Evolutionary conservation across 2,888 invertebrate genomes (phyloP), one percentile per base, ranked within the genome.

Genomic region (Drosophila mimetica): DNA sequence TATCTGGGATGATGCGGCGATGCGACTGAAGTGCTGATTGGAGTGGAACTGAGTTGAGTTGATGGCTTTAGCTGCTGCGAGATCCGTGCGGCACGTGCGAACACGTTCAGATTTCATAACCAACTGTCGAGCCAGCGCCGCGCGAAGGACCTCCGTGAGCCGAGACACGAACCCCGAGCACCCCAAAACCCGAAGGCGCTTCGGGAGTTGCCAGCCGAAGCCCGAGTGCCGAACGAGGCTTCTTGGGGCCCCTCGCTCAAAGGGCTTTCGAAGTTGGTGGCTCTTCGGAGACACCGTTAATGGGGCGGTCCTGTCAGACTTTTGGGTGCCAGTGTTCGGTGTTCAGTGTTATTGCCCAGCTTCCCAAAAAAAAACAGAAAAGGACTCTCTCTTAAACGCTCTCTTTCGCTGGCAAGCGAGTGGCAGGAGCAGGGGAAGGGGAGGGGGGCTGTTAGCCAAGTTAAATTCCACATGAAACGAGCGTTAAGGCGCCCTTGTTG

Each of bases 31-130:
- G 50, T 37, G 44, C 58, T 65, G 53, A 50, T 52, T 69, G 61
- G 69, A 71, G 42, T 71, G 51, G 42, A 55, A 63, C 70, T 81
- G 76, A 71, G 42, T 66, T 79, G 79, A 73, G 79, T 81, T 79
- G 74, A 57, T 86, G 78, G 71, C 64, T 72, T 76, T 74, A 74
- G 65, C 75, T 71, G 71, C 81, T 84, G 75, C 78, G 75, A 80
- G 80, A 79, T 80, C 80, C 80, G 85, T 81, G 77, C 86, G 82
- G 83, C 89, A 89, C 89, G 89, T 90, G 88, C 89, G 79, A 88
- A 81, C 88, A 83, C 89, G 84, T 88, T 88, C 77, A 90, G 90
- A 89, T 83, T 89, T 90, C 88, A 86, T 88, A 88, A 90, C 88
- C 90, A 84, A 90, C 90, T 90, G 88, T 84, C 79, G 88, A 86